phyloP scores from a whole-genome alignment of 2,888 invertebrate species.

The Lasioglossum morio region DNA sequence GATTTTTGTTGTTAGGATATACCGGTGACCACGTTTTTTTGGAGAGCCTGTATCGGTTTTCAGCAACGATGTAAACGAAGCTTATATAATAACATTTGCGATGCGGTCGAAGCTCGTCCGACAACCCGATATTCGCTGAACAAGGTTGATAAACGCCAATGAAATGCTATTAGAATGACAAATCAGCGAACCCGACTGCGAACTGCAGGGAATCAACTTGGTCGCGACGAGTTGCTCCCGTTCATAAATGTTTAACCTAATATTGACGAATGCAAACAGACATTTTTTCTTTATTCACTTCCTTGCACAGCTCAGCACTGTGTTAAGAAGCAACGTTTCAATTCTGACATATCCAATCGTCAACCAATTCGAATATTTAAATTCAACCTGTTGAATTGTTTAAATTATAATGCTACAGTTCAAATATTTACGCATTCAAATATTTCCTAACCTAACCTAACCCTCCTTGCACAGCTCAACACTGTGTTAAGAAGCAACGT shows the following conservation, averaged over 20 bases:
- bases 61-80: constrained; percentile 8
- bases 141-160: constrained; percentile 27
- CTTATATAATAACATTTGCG: constrained; percentile 27
- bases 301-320: neutral
- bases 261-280: neutral
- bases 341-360: neutral
- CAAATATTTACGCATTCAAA: no score
- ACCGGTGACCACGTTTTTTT: neutral
- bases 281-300: neutral
- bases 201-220: neutral
- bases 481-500: no score
- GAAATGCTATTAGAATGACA: constrained; percentile 27
- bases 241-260: neutral
- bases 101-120: constrained; percentile 6
- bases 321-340: no score
- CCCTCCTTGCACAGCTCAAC: no score
- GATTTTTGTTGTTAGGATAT: no score
- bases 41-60: neutral
- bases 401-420: no score
- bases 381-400: no score
- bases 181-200: constrained; percentile 6
- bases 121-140: constrained; percentile 42
- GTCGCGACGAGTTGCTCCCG: neutral
- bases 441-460: no score
- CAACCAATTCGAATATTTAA: neutral